Evolutionary conservation across 2,113 vertebrate species (phyloP).

Genomic region (Arothron firmamentum): DNA sequence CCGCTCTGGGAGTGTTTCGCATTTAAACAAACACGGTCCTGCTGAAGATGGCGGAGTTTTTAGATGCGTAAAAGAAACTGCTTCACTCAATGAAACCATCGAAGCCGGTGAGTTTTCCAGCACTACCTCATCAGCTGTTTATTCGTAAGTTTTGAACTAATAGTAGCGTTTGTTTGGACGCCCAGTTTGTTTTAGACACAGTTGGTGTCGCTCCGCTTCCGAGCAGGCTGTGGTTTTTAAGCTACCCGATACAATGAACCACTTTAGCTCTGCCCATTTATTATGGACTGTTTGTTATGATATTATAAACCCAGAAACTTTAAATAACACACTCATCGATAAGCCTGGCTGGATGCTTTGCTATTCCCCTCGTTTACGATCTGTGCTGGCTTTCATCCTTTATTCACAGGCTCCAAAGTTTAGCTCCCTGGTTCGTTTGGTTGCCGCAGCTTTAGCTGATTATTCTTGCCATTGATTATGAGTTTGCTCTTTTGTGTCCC

Average conservation of each 20-base stretch:
- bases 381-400: conserved; percentile 16
- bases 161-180: conserved; percentile 8
- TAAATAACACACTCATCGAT: background rate
- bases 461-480: background rate
- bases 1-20: conserved; percentile 82
- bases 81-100: conserved; percentile 69
- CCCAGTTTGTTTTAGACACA: conserved; percentile 20
- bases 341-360: background rate
- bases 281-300: conserved; percentile 23
- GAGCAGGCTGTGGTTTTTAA: conserved; percentile 54
- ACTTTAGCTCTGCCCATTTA: conserved; percentile 33
- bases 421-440: conserved; percentile 27
- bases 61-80: conserved; percentile 75
- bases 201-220: conserved; percentile 47
- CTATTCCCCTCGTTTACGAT: background rate
- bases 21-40: conserved; percentile 83
- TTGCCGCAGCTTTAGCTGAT: conserved; percentile 15
- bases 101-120: conserved; percentile 72
- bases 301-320: background rate
- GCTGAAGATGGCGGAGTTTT: conserved; percentile 82
- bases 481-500: conserved; percentile 21
- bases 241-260: conserved; percentile 59
- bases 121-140: background rate
- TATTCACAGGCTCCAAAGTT: conserved; percentile 56
- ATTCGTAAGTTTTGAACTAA: conserved; percentile 6